Evolutionary conservation across 2,888 invertebrate species (phyloP).

Genomic region (Acanthosepion pharaonis): DNA sequence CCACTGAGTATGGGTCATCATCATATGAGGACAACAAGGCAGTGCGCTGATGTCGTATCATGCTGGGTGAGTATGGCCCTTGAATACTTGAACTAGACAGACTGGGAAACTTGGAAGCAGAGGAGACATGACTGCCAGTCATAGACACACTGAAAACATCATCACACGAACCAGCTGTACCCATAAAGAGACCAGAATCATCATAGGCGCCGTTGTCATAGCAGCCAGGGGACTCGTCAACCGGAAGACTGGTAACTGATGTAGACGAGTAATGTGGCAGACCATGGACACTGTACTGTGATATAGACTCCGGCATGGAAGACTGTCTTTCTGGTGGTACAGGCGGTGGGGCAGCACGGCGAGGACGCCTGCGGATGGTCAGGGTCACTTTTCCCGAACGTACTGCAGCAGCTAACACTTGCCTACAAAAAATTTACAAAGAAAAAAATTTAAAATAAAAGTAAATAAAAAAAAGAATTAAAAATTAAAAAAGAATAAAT

Average conservation of each 20-base stretch:
- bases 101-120: constrained; percentile 14
- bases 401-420: constrained; percentile 61
- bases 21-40: constrained; percentile 25
- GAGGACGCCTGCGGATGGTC: constrained; percentile 63
- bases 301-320: constrained; percentile 47
- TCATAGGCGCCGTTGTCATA: constrained; percentile 46
- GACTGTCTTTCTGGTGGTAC: constrained; percentile 57
- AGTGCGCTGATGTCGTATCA: not conserved
- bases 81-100: constrained; percentile 24
- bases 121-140: constrained; percentile 47
- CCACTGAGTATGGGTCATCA: constrained; percentile 46
- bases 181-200: constrained; percentile 44
- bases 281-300: constrained; percentile 40
- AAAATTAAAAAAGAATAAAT: too few relatives aligned
- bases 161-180: constrained; percentile 56
- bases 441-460: too few relatives aligned
- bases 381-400: constrained; percentile 62
- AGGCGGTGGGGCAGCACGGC: constrained; percentile 60
- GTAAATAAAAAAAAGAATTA: too few relatives aligned
- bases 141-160: constrained; percentile 59
- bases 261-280: constrained; percentile 1
- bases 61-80: constrained; percentile 33
- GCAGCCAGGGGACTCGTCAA: constrained; percentile 43
- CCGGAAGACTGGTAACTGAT: constrained; percentile 41
- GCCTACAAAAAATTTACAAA: constrained; percentile 53